These are phyloP conservation scores for Serrognathus titanus DNA, from an alignment of 2,888 invertebrate species.

Conservation along the genomic window DNA sequence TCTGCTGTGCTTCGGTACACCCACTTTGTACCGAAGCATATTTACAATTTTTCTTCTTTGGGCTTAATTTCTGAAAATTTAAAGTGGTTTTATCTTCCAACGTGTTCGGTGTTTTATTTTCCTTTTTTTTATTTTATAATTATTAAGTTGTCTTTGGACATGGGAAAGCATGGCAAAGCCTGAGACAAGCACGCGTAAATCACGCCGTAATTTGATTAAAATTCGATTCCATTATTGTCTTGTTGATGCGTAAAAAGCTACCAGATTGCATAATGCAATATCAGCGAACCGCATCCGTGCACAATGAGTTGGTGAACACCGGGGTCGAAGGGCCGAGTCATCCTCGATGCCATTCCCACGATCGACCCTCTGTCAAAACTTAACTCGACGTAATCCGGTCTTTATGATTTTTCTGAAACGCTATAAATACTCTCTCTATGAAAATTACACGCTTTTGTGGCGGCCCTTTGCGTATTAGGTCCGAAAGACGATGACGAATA, in stretches of 20 bases:
- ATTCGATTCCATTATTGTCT: slow-evolving; percentile 32
- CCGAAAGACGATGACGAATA: too few species aligned
- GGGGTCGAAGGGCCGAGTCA: slow-evolving; percentile 22
- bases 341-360: slow-evolving; percentile 27
- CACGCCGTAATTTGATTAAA: slow-evolving; percentile 32
- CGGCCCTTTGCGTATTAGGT: too few species aligned
- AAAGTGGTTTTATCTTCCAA: too few species aligned
- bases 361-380: slow-evolving; percentile 21
- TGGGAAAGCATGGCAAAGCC: not conserved
- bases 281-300: slow-evolving; percentile 25
- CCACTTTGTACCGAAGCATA: too few species aligned
- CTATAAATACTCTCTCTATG: slow-evolving; percentile 4
- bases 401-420: slow-evolving; percentile 5
- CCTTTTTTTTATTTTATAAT: too few species aligned
- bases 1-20: too few species aligned
- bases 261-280: slow-evolving; percentile 28
- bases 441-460: slow-evolving; percentile 7
- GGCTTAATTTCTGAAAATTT: too few species aligned
- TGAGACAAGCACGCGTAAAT: slow-evolving; percentile 3
- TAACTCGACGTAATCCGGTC: slow-evolving; percentile 8
- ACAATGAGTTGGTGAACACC: slow-evolving; percentile 35
- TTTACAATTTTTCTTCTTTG: too few species aligned
- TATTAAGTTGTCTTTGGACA: slow-evolving; percentile 10
- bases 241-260: slow-evolving; percentile 25
- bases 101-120: too few species aligned